phyloP scores from a whole-genome alignment of 2,888 invertebrate genomes.

The Danaus chrysippus region DNA sequence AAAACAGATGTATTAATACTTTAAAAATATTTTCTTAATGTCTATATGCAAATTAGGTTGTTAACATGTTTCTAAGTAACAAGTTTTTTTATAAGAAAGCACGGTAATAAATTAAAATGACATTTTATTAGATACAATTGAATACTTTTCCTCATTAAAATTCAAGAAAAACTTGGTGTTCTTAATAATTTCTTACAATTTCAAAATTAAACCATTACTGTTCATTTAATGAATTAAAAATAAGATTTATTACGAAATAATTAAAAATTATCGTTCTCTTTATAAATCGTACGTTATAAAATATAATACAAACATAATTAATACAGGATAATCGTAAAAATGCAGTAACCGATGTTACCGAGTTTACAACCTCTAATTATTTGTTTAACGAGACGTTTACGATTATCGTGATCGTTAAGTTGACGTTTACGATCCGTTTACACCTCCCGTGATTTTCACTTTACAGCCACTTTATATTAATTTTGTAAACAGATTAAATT shows the following conservation, averaged over 20 bases:
- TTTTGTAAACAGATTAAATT: slow-evolving; percentile 54
- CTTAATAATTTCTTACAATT: slow-evolving; percentile 3
- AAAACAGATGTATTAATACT: too few relatives aligned
- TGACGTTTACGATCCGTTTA: slow-evolving; percentile 74
- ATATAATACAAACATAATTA: not conserved
- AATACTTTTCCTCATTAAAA: too few relatives aligned
- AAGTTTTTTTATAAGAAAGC: too few relatives aligned
- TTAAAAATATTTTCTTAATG: too few relatives aligned
- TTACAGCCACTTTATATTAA: slow-evolving; percentile 59
- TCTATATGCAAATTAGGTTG: too few relatives aligned
- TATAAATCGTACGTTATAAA: not conserved
- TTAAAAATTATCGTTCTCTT: too few relatives aligned
- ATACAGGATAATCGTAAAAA: slow-evolving; percentile 4
- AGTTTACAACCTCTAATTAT: slow-evolving; percentile 61
- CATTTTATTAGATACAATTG: too few relatives aligned
- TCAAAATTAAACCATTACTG: not conserved
- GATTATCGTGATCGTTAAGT: slow-evolving; percentile 68
- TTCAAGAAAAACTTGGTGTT: too few relatives aligned
- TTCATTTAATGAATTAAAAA: too few relatives aligned
- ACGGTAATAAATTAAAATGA: too few relatives aligned
- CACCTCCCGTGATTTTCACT: slow-evolving; percentile 60
- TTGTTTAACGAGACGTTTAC: slow-evolving; percentile 75
- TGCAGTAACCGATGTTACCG: slow-evolving; percentile 37
- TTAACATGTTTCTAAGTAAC: too few relatives aligned
- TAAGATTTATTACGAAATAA: too few relatives aligned